Evolutionary conservation across 1,140 invertebrate genomes (phyloP), one percentile per base, ranked within the genome.

Genomic region (Adelges cooleyi): DNA sequence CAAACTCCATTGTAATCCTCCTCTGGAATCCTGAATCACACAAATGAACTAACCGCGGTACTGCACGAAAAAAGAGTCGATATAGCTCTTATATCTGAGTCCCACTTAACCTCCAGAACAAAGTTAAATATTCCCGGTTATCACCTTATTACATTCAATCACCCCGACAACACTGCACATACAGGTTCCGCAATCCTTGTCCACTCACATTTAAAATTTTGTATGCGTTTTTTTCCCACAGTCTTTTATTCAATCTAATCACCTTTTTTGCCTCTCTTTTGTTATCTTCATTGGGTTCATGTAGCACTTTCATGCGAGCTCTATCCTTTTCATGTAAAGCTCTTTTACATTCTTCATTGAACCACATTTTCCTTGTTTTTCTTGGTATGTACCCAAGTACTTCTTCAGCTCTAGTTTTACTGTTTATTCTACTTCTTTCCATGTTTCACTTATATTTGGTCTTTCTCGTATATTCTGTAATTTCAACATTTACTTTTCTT

Each of bases 291-390:
- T 15, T 42, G 8, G 40, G n/a, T 3, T 15, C n/a, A 11, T 42
- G 3, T 48, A 29, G n/a, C 29, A 10, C 29, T 18, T 15, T 18
- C 27, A 44, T 3, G 18, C 29, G 18, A 29, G 18, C 25, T 23
- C 40, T 5, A 23, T 40, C 29, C 38, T 52, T 52, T 68, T 62
- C 23, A 36, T 62, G 27, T 66, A 38, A n/a, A 48, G 46, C 18
- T n/a, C 17, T 13, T 29, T 53, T 49, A 38, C 68, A 69, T 36
- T 69, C 65, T n/a, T 36, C 62, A 52, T 69, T 51, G 51, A 68
- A 66, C 68, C 68, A 67, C 29, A 23, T 44, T 66, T 56, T 54
- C 23, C 65, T 52, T 65, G 22, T 65, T 53, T 49, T 51, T 40
- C 27, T 53, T 23, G 23, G 17, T 36, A 4, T 13, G 4, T 42